These are phyloP conservation scores for Caenorhabditis remanei DNA, from an alignment of 1,140 invertebrate species.

Conservation along the genomic window DNA sequence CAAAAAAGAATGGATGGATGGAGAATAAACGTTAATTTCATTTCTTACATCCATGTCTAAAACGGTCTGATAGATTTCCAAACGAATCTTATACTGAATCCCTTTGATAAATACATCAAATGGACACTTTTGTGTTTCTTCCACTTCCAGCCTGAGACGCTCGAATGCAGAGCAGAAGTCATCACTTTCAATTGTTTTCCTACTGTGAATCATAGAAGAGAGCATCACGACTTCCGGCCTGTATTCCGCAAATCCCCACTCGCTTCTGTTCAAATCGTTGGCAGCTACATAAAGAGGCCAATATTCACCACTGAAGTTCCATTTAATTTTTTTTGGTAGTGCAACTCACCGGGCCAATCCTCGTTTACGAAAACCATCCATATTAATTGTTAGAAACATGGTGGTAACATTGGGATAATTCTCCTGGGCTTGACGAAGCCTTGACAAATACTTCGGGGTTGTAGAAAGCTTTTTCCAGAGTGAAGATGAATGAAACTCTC, in stretches of 20 bases:
- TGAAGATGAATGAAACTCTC: background rate
- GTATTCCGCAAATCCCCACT: background rate
- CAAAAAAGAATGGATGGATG: background rate
- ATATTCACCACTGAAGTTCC: background rate
- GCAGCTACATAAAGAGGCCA: background rate
- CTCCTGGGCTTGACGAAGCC: background rate
- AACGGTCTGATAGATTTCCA: background rate
- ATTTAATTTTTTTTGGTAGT: background rate
- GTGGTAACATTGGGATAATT: background rate
- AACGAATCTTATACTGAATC: background rate
- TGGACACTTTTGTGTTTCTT: background rate
- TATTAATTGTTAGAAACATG: background rate
- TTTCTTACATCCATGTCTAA: background rate
- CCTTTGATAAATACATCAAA: background rate
- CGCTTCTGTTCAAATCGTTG: background rate
- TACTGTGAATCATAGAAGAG: background rate
- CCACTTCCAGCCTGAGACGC: background rate
- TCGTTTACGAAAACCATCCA: background rate
- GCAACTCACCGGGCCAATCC: background rate
- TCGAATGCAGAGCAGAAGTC: background rate
- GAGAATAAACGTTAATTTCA: background rate
- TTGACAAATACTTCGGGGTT: background rate
- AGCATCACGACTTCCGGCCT: background rate
- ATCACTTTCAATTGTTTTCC: background rate
- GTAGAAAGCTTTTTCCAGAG: background rate